These are phyloP conservation scores for Orthonyx spaldingii DNA, from an alignment of 2,113 vertebrate genomes.

Conservation along the genomic window DNA sequence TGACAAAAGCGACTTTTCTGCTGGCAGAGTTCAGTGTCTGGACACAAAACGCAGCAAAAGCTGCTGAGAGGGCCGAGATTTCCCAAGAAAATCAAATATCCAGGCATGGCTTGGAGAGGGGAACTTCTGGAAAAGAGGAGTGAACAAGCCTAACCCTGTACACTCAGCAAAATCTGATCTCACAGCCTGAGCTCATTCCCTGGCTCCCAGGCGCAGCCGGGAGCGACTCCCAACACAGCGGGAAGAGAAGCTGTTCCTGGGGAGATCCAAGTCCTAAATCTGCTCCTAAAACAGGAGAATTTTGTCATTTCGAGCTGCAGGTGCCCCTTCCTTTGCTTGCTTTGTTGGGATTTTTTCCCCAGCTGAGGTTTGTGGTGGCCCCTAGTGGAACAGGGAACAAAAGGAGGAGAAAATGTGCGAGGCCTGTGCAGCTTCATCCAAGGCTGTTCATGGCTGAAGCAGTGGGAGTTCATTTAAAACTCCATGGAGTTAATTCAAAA, in stretches of 20 bases:
- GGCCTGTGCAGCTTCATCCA: neutral
- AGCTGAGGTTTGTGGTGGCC: conserved; percentile 16
- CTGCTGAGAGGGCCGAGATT: neutral
- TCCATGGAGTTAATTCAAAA: fast-evolving
- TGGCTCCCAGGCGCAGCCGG: conserved; percentile 6
- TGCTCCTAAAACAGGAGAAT: neutral
- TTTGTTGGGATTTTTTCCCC: neutral
- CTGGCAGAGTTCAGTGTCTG: neutral
- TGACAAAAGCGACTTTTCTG: neutral
- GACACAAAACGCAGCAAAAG: neutral
- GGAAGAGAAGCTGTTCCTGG: neutral
- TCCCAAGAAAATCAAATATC: conserved; percentile 9
- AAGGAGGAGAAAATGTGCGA: neutral
- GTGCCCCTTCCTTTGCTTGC: neutral
- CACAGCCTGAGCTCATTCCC: conserved; percentile 43
- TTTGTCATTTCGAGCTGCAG: neutral
- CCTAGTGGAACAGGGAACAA: neutral
- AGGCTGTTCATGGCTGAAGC: neutral
- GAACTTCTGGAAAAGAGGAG: conserved; percentile 2
- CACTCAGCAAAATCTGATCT: conserved; percentile 57
- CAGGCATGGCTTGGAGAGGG: neutral
- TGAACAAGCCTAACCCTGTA: neutral
- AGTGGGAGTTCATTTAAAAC: neutral
- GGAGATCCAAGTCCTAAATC: neutral
- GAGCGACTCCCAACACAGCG: too few relatives aligned